Conservation (phyloP, 2,113 vertebrate genomes). For the Andinoacara biseriatus region DNA sequence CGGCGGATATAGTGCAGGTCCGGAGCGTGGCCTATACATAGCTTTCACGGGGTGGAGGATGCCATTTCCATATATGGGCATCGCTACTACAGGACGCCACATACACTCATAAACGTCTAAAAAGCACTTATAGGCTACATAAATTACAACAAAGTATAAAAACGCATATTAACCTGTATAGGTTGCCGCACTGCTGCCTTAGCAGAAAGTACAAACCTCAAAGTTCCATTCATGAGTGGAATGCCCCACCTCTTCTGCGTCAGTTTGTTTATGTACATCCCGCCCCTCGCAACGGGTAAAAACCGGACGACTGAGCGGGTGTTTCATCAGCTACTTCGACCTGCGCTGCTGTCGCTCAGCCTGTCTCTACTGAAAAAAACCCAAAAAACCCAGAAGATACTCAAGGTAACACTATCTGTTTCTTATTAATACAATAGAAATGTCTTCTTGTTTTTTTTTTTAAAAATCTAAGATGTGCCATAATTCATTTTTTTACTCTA, state of each 20-base stretch:
- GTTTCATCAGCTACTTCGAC: slow-evolving; percentile 41
- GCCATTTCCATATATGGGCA: slow-evolving; percentile 33
- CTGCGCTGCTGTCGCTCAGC: background rate
- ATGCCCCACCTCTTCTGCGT: slow-evolving; percentile 22
- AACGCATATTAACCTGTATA: background rate
- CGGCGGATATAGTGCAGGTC: slow-evolving; percentile 3
- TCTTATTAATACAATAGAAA: background rate
- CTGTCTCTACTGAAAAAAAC: background rate
- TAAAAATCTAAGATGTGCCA: background rate
- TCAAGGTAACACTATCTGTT: slow-evolving; percentile 37
- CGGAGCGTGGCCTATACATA: slow-evolving; percentile 8
- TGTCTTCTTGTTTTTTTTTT: background rate
- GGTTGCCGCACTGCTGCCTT: accelerated
- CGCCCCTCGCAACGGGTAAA: background rate
- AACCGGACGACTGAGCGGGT: background rate
- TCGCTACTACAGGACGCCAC: slow-evolving; percentile 22
- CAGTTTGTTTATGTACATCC: slow-evolving; percentile 29
- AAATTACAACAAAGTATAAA: background rate
- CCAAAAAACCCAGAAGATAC: background rate
- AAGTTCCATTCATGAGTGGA: slow-evolving; percentile 31
- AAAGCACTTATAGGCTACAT: background rate
- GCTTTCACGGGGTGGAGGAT: background rate
- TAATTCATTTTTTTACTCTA: background rate
- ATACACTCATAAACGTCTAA: background rate
- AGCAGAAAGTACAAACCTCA: background rate